Base-by-base conservation (phyloP, 1,140 invertebrate genomes). In the Ruditapes philippinarum region DNA sequence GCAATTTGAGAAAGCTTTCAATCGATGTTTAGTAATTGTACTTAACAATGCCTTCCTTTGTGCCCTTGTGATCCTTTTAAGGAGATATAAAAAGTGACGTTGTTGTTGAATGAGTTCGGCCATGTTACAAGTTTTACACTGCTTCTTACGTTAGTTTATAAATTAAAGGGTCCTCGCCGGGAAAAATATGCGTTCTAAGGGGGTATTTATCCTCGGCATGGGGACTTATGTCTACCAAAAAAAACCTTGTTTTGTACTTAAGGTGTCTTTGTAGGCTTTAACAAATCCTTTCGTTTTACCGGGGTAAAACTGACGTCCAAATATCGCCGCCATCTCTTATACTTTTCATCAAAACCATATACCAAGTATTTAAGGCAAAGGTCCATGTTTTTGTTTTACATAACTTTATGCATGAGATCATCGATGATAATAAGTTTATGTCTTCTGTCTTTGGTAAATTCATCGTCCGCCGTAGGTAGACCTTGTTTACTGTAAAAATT, bases 211-310 rank as follows among this genome's bases (percentile, higher is more conserved):
- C n/a, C n/a, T n/a, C n/a, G n/a, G n/a, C n/a, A n/a, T n/a, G n/a
- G n/a, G n/a, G n/a, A n/a, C n/a, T n/a, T n/a, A n/a, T n/a, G n/a
- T n/a, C n/a, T n/a, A n/a, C 28, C 76, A 9, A 1, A 86, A 42
- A 73, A 78, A 78, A 76, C 84, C 84, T 49, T 40, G 68, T 12
- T 33, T 0, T 40, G 12, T 3, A 14, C 1, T 40, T 40, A 36
- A 74, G 2, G 74, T 73, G 38, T 87, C 74, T 76, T 57, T 40
- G 25, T 33, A 87, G 49, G 73, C 84, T 33, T 87, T 62, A 49
- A 87, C 25, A 11, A 79, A 45, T n/a, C 31, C 38, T 14, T 65
- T 65, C 7, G 60, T 33, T 42, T 42, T 74, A 51, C 74, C 74
- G 28, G 74, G 74, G 33, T 51, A 78, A 0, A 78, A 22, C 54